These are phyloP conservation scores for Pseudomyrmex flavicornis DNA, from an alignment of 1,140 invertebrate genomes.

Conservation along the genomic window DNA sequence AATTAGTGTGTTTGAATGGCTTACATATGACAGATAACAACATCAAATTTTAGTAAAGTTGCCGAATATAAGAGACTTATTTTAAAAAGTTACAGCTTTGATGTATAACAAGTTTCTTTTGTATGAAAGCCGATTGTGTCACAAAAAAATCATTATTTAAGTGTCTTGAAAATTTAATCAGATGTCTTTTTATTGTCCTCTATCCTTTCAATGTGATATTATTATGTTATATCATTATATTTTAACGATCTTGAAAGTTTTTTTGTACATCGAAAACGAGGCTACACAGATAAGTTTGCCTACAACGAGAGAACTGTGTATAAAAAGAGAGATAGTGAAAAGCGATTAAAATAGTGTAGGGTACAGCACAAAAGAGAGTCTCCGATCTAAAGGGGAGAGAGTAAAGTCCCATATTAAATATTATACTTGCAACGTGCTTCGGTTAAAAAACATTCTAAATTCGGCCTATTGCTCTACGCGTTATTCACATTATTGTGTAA, in stretches of 20 bases:
- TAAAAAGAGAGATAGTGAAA: background rate
- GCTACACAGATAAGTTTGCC: background rate
- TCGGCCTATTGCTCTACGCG: background rate
- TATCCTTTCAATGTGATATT: background rate
- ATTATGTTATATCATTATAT: background rate
- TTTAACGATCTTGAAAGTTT: background rate
- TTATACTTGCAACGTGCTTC: background rate
- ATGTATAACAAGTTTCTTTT: background rate
- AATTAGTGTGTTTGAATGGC: conserved; percentile 14
- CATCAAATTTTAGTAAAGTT: background rate
- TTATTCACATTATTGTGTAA: conserved; percentile 71
- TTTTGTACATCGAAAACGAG: background rate
- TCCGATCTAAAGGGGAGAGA: background rate
- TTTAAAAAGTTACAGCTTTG: background rate
- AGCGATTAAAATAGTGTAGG: conserved; percentile 25
- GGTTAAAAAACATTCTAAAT: background rate
- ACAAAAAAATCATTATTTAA: background rate
- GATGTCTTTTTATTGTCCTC: background rate
- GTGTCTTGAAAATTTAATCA: background rate
- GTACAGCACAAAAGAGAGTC: background rate
- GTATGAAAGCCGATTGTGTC: background rate
- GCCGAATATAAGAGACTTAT: background rate
- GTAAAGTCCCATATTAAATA: conserved; percentile 8
- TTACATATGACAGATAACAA: background rate
- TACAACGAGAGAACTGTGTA: background rate